Conservation (phyloP, 2,888 invertebrate genomes). For the Monochamus alternatus region DNA sequence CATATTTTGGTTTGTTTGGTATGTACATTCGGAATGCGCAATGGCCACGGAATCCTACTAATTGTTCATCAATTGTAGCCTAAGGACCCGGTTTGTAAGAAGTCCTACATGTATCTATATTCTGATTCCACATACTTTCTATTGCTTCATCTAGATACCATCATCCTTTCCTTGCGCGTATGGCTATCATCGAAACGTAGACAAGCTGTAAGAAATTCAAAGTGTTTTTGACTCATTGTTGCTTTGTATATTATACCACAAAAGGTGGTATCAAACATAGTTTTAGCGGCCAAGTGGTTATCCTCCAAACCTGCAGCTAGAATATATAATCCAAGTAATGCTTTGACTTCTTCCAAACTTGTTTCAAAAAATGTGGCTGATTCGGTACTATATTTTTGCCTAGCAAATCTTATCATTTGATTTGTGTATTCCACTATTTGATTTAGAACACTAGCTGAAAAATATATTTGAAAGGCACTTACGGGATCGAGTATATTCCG, state of each 20-base stretch:
- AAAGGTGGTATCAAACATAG: no score
- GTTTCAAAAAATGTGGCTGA: no score
- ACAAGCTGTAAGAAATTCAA: constrained; percentile 23
- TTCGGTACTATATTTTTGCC: no score
- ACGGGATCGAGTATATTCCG: no score
- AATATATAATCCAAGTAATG: no score
- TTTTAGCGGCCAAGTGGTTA: no score
- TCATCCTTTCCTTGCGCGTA: constrained; percentile 46
- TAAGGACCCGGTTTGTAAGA: neutral
- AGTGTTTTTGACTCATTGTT: constrained; percentile 11
- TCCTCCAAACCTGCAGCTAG: no score
- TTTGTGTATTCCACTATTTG: no score
- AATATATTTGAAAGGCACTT: no score
- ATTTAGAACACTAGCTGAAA: no score
- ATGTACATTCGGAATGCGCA: constrained; percentile 59
- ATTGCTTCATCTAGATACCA: constrained; percentile 45
- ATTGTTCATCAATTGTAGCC: neutral
- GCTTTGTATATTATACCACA: neutral
- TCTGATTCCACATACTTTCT: constrained; percentile 48
- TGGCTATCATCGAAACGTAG: constrained; percentile 51
- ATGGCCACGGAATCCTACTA: constrained; percentile 19
- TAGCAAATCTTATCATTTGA: no score
- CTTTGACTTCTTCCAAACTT: no score
- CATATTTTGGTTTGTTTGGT: constrained; percentile 61
- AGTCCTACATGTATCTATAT: neutral